Evolutionary conservation across 2,113 vertebrate species (phyloP).

Genomic region (Dasypus novemcinctus): DNA sequence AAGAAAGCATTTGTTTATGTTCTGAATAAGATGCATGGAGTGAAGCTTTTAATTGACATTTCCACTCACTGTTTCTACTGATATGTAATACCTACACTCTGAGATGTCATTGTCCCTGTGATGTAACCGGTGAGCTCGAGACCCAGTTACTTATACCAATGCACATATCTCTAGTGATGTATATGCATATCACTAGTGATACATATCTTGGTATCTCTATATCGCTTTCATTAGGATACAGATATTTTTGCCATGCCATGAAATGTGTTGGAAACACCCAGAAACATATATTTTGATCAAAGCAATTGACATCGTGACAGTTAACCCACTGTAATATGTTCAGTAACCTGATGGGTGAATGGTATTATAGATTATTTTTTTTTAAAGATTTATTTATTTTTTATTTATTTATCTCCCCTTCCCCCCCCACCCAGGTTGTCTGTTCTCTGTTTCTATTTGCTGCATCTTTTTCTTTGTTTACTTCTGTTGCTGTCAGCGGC

Average conservation of each 20-base stretch:
- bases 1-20: background rate
- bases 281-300: conserved; percentile 44
- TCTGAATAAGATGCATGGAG: background rate
- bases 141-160: background rate
- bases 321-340: conserved; percentile 8
- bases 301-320: conserved; percentile 40
- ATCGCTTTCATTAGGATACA: background rate
- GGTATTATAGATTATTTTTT: background rate
- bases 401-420: no score
- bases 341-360: conserved; percentile 12
- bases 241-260: background rate
- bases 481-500: no score
- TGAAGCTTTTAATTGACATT: background rate
- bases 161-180: background rate
- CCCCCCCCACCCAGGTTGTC: no score
- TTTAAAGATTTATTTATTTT: no score
- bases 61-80: background rate
- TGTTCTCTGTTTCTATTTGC: no score
- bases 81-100: background rate
- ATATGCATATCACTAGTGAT: background rate
- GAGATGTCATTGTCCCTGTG: background rate
- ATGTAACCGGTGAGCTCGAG: background rate
- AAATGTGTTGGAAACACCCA: conserved; percentile 34
- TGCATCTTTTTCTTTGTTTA: no score
- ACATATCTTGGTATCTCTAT: background rate